Base-by-base conservation (phyloP, 2,113 vertebrate genomes). In the Ibidorhyncha struthersii region DNA sequence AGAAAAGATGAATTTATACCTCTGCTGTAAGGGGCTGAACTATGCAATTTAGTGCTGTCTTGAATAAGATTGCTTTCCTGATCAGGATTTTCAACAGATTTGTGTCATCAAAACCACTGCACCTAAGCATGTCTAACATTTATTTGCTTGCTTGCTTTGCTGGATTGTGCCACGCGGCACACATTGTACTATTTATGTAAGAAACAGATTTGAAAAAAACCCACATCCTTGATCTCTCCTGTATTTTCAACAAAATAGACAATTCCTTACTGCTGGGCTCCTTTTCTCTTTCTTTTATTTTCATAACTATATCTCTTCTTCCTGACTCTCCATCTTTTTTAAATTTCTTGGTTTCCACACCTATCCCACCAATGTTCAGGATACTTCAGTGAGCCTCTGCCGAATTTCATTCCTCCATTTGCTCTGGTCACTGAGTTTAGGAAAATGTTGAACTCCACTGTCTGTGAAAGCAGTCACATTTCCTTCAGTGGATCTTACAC, bases 1-100 rank as follows among this genome's bases (percentile, higher is more conserved):
- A 78, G 61, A 84, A 79, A 95, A 84, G 70, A 91, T 43, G 27
- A 73, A 85, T 83, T 92, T 84, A 86, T 91, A 70, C 49, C 93
- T 45, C 58, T 80, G 27, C 50, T 83, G 26, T 55, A 89, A 93
- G 36, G 30, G 13, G 9, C 49, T 30, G 56, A 94, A 59, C 45
- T 63, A 40, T 19, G 41, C 52, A 61, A 49, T 76, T 91, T 53
- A 58, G 45, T 63, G 43, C 49, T 89, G 32, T 80, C 59, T 59
- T 62, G 45, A 90, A 50, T 66, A 82, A 87, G 25, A 43, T 10
- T 34, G 10, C 40, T 93, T 74, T 93, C 23, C 55, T 59, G 52
- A 95, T 78, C 14, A 49, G 52, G 67, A 84, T 84, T 96, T 94
- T 89, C 56, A 72, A 74, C 52, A 69, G 19, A 77, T 70, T 59